These are phyloP conservation scores for Stegodyphus dumicola DNA, from an alignment of 1,140 invertebrate species.

Conservation along the genomic window DNA sequence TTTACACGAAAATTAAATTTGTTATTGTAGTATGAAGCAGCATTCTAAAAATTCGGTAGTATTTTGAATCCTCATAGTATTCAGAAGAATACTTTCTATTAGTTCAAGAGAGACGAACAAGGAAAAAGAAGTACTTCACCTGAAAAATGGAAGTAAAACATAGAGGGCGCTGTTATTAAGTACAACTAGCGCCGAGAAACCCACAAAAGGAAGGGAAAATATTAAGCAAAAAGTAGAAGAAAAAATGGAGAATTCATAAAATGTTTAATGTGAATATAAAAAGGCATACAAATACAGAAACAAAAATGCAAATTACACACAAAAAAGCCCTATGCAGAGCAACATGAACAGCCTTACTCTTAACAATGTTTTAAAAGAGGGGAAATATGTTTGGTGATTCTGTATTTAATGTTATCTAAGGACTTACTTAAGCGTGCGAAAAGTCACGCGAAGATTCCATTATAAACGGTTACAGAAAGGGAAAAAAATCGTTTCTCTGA, in stretches of 20 bases:
- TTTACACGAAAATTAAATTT: too few species aligned
- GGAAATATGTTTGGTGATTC: constrained; percentile 41
- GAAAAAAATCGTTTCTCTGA: constrained; percentile 23
- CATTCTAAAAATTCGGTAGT: too few species aligned
- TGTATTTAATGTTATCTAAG: constrained; percentile 57
- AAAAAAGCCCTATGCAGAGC: neutral
- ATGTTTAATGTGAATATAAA: constrained; percentile 40
- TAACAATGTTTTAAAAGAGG: neutral
- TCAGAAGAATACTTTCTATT: too few species aligned
- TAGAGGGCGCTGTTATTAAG: too few species aligned
- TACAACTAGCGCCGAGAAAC: too few species aligned
- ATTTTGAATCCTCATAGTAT: too few species aligned
- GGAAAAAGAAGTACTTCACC: too few species aligned
- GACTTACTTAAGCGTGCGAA: constrained; percentile 49
- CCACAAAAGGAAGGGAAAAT: too few species aligned
- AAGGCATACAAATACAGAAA: neutral
- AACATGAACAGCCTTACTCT: neutral
- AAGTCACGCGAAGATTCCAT: constrained; percentile 59
- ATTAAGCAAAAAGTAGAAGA: neutral
- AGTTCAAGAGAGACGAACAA: too few species aligned
- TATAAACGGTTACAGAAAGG: constrained; percentile 24
- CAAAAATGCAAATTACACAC: constrained; percentile 40
- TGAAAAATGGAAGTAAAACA: too few species aligned
- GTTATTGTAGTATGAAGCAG: too few species aligned
- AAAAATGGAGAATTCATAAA: constrained; percentile 26